Evolutionary conservation across 1,140 invertebrate species (phyloP), one percentile per base, ranked within the genome.

Genomic region (Trinorchestia longiramus): DNA sequence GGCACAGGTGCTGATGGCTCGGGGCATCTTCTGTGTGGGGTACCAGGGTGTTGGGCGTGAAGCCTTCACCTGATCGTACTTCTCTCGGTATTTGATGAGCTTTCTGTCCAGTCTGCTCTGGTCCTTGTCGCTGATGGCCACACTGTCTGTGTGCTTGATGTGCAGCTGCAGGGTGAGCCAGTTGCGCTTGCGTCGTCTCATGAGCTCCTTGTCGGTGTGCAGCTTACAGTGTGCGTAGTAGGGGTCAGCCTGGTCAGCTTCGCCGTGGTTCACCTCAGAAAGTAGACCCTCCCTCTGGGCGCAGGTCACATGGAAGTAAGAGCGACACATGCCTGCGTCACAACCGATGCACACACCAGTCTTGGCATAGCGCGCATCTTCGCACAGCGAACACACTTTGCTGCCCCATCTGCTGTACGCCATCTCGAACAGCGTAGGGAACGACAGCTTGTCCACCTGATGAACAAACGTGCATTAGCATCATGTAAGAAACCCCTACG

Each of bases 271-370:
- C 0, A 99, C 99, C 97, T 99, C 99, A 0, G 99, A 99, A 28
- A 99, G 97, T 87, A 99, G 97, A 0, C 99, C 99, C 97, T 99
- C 98, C 87, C 98, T 98, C 97, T 99, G 99, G 43, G 99, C 99
- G 98, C 99, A 99, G 28, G 99, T 99, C 43, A 99, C 99, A 97
- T 99, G 99, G 97, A 99, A 99, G 97, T 99, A 99, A 0, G 98
- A 99, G 97, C 99, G 98, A 97, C 99, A 99, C 98, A 99, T 98
- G 44, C 99, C 99, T 44, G 99, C 99, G 97, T 99, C 99, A 97
- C 99, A 99, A 96, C 98, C 98, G 95, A 99, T 99, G 97, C 99
- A 99, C 8, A 99, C 99, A 11, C 99, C 99, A 15, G 99, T 99
- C 40, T 99, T 98, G 53, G 99, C 98, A 97, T 98, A 98, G 45